These are phyloP conservation scores for Drosophila siamana DNA, from an alignment of 2,888 invertebrate species.

Conservation along the genomic window DNA sequence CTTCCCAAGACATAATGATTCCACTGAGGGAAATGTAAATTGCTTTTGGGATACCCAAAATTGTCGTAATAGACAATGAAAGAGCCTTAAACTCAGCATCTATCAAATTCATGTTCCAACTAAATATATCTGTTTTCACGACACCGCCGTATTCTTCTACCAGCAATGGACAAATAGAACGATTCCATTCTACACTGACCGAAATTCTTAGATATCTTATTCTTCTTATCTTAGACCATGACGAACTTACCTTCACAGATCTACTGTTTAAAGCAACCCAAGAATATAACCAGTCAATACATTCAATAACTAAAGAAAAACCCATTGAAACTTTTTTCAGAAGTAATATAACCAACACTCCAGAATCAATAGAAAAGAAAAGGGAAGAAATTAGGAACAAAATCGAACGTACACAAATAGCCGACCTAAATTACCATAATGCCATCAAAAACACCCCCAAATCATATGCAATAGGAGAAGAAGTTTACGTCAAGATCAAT, in stretches of 20 bases:
- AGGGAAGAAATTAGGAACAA: neutral
- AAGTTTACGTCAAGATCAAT: conserved; percentile 12
- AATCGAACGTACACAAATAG: neutral
- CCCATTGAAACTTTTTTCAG: no score
- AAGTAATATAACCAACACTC: neutral
- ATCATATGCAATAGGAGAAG: conserved; percentile 9
- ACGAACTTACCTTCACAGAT: no score
- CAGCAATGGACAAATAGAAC: conserved; percentile 16
- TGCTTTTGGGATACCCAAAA: no score
- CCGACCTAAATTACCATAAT: neutral
- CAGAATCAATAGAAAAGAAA: conserved; percentile 5
- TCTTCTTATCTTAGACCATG: no score
- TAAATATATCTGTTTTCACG: neutral
- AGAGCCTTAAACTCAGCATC: no score
- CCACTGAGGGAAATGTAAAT: neutral
- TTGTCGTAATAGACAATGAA: no score
- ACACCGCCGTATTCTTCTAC: conserved; percentile 11
- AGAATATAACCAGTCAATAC: conserved; percentile 12
- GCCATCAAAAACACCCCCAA: neutral
- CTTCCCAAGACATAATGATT: no score
- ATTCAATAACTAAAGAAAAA: conserved; percentile 1
- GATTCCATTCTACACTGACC: conserved; percentile 5
- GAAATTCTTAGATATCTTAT: conserved; percentile 2
- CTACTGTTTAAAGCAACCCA: conserved; percentile 7
- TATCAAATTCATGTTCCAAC: neutral